Conservation (phyloP, 2,888 invertebrate species). For the Sicus ferrugineus region DNA sequence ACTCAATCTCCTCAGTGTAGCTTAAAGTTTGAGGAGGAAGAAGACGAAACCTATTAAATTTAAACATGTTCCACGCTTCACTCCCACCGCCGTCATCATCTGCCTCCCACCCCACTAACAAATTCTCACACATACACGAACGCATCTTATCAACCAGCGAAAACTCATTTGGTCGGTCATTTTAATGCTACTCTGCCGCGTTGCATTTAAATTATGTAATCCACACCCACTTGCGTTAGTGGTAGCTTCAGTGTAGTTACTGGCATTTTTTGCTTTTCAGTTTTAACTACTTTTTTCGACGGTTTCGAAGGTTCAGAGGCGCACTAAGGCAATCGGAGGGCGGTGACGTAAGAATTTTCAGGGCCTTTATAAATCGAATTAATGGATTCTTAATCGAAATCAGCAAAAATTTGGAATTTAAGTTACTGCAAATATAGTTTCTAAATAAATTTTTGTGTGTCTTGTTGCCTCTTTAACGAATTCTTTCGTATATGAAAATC, state of each 20-base stretch:
- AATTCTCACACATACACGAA: not conserved
- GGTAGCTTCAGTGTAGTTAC: not conserved
- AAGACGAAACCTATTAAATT: no score
- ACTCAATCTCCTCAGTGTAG: no score
- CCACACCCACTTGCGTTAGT: slow-evolving; percentile 10
- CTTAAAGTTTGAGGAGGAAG: no score
- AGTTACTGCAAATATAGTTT: not conserved
- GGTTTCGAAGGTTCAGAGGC: no score
- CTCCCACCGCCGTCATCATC: not conserved
- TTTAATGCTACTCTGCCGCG: slow-evolving; percentile 6
- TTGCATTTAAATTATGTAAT: slow-evolving; percentile 25
- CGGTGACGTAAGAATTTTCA: no score
- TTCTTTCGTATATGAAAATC: no score
- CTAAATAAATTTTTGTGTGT: no score
- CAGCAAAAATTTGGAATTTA: not conserved
- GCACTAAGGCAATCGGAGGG: no score
- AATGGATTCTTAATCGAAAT: no score
- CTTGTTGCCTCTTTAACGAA: no score
- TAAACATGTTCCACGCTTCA: not conserved
- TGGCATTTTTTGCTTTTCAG: not conserved
- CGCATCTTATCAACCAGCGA: not conserved
- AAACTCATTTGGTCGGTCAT: not conserved
- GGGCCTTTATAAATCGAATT: no score
- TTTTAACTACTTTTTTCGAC: not conserved
- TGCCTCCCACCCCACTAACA: not conserved